Percentiles rank a stretch among this genome's conserved stretches.
Evolutionary conservation across 1,140 invertebrate genomes (phyloP).

Genomic region (Temnothorax curvispinosus): DNA sequence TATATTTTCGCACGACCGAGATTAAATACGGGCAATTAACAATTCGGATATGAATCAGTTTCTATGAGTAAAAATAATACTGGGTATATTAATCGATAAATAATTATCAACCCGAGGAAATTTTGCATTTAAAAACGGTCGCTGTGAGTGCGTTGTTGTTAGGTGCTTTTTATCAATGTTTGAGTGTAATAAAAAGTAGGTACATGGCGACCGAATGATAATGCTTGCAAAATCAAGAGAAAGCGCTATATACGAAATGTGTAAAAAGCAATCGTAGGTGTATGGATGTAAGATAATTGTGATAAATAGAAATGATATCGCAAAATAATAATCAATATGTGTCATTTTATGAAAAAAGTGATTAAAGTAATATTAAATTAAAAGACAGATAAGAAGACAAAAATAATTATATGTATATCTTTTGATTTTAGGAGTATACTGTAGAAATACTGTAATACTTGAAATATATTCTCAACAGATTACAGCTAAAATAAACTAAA

Average conservation of each 20-base stretch:
- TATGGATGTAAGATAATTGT: slow-evolving; percentile 34
- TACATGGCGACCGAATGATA: slow-evolving; percentile 61
- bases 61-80: not conserved
- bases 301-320: not conserved
- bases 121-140: slow-evolving; percentile 72
- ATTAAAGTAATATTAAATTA: not conserved
- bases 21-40: slow-evolving; percentile 72
- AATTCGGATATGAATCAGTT: not conserved
- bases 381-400: not conserved
- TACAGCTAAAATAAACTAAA: slow-evolving; percentile 18
- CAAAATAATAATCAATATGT: slow-evolving; percentile 26
- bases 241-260: slow-evolving; percentile 65
- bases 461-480: not conserved
- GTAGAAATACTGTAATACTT: slow-evolving; percentile 19
- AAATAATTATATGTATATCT: not conserved
- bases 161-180: slow-evolving; percentile 68
- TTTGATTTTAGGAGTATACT: not conserved
- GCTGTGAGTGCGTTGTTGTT: slow-evolving; percentile 62
- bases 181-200: slow-evolving; percentile 57
- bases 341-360: slow-evolving; percentile 26
- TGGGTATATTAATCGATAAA: not conserved
- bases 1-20: slow-evolving; percentile 67
- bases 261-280: slow-evolving; percentile 63
- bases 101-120: not conserved
- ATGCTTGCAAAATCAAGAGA: slow-evolving; percentile 68